Conservation (phyloP, 2,888 invertebrate species). For the Leptopterna dolabrata region DNA sequence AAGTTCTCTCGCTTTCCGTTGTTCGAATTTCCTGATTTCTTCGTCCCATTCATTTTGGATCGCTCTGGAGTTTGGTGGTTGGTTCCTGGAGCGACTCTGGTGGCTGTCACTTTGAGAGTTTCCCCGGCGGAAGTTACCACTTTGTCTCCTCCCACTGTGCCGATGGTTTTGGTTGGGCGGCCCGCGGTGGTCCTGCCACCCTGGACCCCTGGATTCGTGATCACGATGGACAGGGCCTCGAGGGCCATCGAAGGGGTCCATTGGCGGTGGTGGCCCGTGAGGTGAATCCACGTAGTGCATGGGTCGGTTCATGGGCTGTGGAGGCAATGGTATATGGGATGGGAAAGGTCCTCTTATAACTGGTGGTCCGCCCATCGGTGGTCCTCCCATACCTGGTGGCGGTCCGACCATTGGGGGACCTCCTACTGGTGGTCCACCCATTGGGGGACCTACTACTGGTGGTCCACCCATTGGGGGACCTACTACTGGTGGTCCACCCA, state of each 20-base stretch:
- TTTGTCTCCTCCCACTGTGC: conserved; percentile 11
- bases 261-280: not conserved
- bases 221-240: conserved; percentile 6
- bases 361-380: not conserved
- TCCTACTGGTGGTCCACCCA: not conserved
- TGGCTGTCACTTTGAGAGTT: conserved; percentile 36
- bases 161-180: conserved; percentile 36
- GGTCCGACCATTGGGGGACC: not conserved
- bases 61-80: not conserved
- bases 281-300: not conserved
- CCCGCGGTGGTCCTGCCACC: conserved; percentile 32
- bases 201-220: not conserved
- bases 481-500: not conserved
- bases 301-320: conserved; percentile 9
- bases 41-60: conserved; percentile 61
- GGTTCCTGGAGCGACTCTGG: conserved; percentile 15
- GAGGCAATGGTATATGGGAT: not conserved
- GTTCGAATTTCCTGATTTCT: conserved; percentile 61
- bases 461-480: conserved; percentile 21
- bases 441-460: conserved; percentile 19
- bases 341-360: not conserved
- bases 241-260: not conserved
- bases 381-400: conserved; percentile 2
- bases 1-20: conserved; percentile 47
- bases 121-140: conserved; percentile 45